Percentiles rank a stretch among this genome's conserved stretches.
Conservation (phyloP, 2,888 invertebrate genomes). For the Parnassius mnemosyne region DNA sequence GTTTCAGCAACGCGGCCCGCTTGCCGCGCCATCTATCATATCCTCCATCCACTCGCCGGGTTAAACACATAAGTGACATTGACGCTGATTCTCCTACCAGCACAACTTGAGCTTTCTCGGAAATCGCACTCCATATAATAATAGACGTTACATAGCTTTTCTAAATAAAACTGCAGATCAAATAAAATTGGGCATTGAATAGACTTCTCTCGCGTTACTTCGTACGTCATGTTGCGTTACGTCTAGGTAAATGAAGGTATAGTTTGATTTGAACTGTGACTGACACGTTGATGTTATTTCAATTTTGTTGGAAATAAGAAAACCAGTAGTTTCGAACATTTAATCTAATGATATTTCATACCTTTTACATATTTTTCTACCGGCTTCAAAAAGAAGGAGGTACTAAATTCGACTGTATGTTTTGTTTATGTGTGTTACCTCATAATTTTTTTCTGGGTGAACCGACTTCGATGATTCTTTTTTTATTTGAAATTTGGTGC, state of each 20-base stretch:
- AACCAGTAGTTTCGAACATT: not conserved
- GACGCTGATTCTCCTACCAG: conserved; percentile 66
- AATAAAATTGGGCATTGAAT: conserved; percentile 49
- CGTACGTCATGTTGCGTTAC: conserved; percentile 61
- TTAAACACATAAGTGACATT: conserved; percentile 81
- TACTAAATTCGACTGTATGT: too few species aligned
- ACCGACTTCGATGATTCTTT: too few species aligned
- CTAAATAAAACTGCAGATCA: conserved; percentile 44
- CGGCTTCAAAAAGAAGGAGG: too few species aligned
- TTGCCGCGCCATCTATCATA: conserved; percentile 73
- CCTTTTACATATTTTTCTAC: too few species aligned
- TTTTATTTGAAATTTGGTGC: too few species aligned
- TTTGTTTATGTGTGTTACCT: too few species aligned
- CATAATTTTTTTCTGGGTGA: too few species aligned
- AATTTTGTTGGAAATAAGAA: conserved; percentile 6
- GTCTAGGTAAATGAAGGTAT: conserved; percentile 67
- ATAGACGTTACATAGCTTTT: conserved; percentile 37
- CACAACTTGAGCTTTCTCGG: conserved; percentile 45
- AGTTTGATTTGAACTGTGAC: conserved; percentile 64
- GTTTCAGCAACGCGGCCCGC: conserved; percentile 61
- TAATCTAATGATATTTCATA: too few species aligned
- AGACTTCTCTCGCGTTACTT: conserved; percentile 52
- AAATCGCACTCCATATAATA: conserved; percentile 29
- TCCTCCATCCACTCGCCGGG: conserved; percentile 79
- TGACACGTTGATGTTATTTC: conserved; percentile 43